Evolutionary conservation across 2,797 vertebrate species (phyloP), one percentile per base, ranked within the genome.

Genomic region (Rhynchotus rufescens): DNA sequence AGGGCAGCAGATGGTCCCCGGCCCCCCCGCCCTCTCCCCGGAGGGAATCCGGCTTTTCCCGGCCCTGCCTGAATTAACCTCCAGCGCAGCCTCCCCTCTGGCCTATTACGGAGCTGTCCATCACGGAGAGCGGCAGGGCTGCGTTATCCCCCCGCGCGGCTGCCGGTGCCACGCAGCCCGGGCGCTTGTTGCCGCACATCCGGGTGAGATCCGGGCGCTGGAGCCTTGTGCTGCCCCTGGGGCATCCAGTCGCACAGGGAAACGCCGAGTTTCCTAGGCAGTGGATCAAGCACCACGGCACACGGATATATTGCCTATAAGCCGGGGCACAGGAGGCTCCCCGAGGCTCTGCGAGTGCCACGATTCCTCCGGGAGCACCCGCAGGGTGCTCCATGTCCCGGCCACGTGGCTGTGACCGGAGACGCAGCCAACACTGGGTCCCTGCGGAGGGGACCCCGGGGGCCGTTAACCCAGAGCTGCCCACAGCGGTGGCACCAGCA

Each of bases 11-110:
- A 91, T 72, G 90, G 94, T 19, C 77, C 9, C 45, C 67, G 36
- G 36, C 36, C 36, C 36, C 36, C 36, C 36, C 36, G 36, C 36
- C 36, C 36, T 10, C 36, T 10, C 36, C 9, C 67, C 30, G 2
- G 49, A 49, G 80, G 65, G 74, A 62, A 73, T 80, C 57, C 15
- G 47, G 89, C 83, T 93, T 90, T 91, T 82, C 69, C 84, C 71
- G 47, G 86, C 79, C 45, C 6, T 2, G 92, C 68, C 78, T 91
- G 84, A 93, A 89, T 84, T 85, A 86, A 92, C 91, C 94, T 94
- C 88, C 8, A 12, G 30, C 74, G 65, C 86, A 44, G 74, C 45
- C 88, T 60, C 74, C 73, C 47, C 67, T 25, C 51, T 12, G 28
- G 34, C 57, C 84, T 86, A 42, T 88, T 91, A 87, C 38, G 60